These are phyloP conservation scores for Oegoconia quadripuncta DNA, from an alignment of 2,888 invertebrate genomes.

Conservation along the genomic window DNA sequence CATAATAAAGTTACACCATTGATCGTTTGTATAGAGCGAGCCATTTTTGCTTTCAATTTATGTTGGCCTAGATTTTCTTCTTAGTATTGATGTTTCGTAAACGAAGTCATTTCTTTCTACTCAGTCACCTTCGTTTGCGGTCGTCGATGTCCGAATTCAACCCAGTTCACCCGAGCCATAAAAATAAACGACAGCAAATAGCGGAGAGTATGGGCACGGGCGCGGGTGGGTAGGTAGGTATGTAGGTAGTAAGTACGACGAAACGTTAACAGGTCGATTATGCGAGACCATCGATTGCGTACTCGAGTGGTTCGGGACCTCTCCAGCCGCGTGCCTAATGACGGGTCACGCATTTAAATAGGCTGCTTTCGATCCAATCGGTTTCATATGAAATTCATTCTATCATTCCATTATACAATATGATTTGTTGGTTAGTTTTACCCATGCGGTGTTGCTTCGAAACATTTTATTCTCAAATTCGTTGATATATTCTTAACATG, in stretches of 20 bases:
- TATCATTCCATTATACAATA: slow-evolving; percentile 39
- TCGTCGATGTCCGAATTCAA: slow-evolving; percentile 27
- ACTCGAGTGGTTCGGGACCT: slow-evolving; percentile 45
- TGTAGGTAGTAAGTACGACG: slow-evolving; percentile 39
- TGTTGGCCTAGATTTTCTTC: too few relatives aligned
- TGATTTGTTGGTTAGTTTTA: slow-evolving; percentile 15
- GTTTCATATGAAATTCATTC: slow-evolving; percentile 47
- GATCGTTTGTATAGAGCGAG: too few relatives aligned
- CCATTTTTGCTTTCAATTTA: too few relatives aligned
- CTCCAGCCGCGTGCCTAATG: slow-evolving; percentile 58
- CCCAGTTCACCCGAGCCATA: slow-evolving; percentile 39
- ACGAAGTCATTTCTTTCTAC: background rate
- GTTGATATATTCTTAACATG: slow-evolving; percentile 44
- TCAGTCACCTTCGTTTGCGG: slow-evolving; percentile 1
- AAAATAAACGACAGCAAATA: slow-evolving; percentile 55
- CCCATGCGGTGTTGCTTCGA: slow-evolving; percentile 9
- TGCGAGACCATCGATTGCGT: slow-evolving; percentile 59
- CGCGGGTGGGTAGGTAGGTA: slow-evolving; percentile 11
- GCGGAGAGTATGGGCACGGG: slow-evolving; percentile 10
- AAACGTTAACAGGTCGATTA: slow-evolving; percentile 72
- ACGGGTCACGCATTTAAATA: slow-evolving; percentile 74
- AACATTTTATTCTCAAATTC: slow-evolving; percentile 19
- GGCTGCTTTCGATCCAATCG: slow-evolving; percentile 57
- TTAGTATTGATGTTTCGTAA: background rate
- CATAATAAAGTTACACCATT: too few relatives aligned